A percentile compares a stretch with the other conserved stretches of the same genome.
phyloP scores from a whole-genome alignment of 1,140 invertebrate genomes.

The Temnothorax nylanderi region DNA sequence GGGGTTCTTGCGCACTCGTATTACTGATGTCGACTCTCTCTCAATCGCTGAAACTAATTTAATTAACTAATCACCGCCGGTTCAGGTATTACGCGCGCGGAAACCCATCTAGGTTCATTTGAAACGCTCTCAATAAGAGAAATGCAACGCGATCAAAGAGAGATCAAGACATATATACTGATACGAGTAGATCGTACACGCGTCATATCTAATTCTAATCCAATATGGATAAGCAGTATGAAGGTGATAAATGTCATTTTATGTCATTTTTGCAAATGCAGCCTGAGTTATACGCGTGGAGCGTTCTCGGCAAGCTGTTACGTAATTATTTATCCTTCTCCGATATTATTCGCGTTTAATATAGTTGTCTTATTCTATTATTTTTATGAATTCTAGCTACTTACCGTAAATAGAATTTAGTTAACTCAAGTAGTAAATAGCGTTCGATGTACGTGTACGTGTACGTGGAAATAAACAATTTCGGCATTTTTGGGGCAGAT shows the following conservation, averaged over 20 bases:
- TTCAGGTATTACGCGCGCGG: constrained; percentile 46
- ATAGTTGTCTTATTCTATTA: background rate
- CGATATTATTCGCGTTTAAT: background rate
- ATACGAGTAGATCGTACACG: background rate
- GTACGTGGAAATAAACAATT: too few species aligned
- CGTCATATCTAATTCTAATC: background rate
- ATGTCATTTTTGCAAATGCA: background rate
- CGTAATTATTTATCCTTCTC: background rate
- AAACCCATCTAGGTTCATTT: constrained; percentile 25
- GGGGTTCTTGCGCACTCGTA: constrained; percentile 23
- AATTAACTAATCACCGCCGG: constrained; percentile 69
- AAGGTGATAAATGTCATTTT: background rate
- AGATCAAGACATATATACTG: background rate
- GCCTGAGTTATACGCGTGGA: background rate
- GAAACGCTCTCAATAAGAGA: constrained; percentile 23
- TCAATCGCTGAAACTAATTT: constrained; percentile 52
- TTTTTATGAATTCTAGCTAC: too few species aligned
- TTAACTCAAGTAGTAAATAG: too few species aligned
- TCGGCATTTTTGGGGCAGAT: too few species aligned
- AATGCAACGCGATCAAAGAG: constrained; percentile 15
- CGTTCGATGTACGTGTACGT: too few species aligned
- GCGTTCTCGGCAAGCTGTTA: background rate
- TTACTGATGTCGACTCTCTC: background rate
- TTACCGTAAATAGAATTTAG: background rate
- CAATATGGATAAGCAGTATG: background rate